These are phyloP conservation scores for Pseudotriccus pelzelni DNA, from an alignment of 2,797 vertebrate species.

Conservation along the genomic window DNA sequence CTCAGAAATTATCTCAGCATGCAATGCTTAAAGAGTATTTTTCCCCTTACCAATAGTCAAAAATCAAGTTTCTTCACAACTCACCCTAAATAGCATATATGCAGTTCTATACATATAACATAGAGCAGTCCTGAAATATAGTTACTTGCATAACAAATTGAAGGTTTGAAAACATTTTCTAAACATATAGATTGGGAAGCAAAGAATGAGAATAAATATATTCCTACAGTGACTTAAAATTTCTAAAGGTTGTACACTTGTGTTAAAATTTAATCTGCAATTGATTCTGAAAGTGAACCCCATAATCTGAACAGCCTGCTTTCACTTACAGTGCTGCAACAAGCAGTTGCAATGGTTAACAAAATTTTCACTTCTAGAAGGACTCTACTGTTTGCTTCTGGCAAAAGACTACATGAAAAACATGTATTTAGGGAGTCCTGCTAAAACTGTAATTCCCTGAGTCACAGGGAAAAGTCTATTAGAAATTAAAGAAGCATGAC, in stretches of 20 bases:
- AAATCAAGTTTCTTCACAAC: neutral
- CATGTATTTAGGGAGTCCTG: neutral
- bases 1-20: neutral
- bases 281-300: neutral
- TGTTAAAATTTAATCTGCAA: neutral
- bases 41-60: neutral
- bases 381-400: neutral
- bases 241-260: neutral
- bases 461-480: neutral
- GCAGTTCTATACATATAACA: neutral
- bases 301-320: neutral
- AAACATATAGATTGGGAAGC: neutral
- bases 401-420: neutral
- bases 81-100: neutral
- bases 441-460: neutral
- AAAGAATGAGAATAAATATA: neutral
- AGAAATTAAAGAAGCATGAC: neutral
- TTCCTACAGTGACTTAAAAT: neutral
- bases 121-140: neutral
- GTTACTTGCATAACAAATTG: neutral
- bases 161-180: neutral
- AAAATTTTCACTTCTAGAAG: neutral
- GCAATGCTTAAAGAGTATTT: neutral
- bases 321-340: neutral
- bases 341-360: neutral